These are phyloP conservation scores for Chloromyia formosa DNA, from an alignment of 2,888 invertebrate genomes.

Conservation along the genomic window DNA sequence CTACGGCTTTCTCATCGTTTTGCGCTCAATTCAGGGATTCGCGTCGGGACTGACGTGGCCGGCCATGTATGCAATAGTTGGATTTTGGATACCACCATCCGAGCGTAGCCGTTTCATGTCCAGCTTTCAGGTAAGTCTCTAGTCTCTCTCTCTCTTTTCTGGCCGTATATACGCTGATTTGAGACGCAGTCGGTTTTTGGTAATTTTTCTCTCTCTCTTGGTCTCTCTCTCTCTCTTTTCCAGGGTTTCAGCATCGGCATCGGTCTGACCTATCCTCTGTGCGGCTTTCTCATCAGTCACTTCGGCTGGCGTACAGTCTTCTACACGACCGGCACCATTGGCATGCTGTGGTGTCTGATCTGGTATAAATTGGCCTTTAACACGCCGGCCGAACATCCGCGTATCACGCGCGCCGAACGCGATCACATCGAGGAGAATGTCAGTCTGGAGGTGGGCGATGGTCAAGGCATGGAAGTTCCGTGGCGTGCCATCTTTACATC, in stretches of 20 bases:
- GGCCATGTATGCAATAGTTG: constrained; percentile 78
- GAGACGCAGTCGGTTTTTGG: not conserved
- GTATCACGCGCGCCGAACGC: constrained; percentile 72
- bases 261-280: constrained; percentile 75
- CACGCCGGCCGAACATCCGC: constrained; percentile 73
- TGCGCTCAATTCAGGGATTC: constrained; percentile 74
- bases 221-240: constrained; percentile 45
- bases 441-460: constrained; percentile 66
- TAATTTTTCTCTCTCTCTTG: not conserved
- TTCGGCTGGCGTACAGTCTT: constrained; percentile 75
- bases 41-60: constrained; percentile 80
- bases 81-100: constrained; percentile 76
- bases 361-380: constrained; percentile 77
- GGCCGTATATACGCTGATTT: not conserved
- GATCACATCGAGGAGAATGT: constrained; percentile 73
- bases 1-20: constrained; percentile 69
- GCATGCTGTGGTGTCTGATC: constrained; percentile 71
- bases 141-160: constrained; percentile 17
- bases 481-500: constrained; percentile 73
- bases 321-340: constrained; percentile 74
- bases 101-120: constrained; percentile 79
- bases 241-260: constrained; percentile 78
- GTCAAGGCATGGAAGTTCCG: constrained; percentile 67
- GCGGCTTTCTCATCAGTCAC: constrained; percentile 74
- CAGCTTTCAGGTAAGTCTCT: constrained; percentile 70